A percentile compares a stretch with the other conserved stretches of the same genome.
phyloP scores from a whole-genome alignment of 53 echinoderm and acorn worm species.

The Stichopus horrens region DNA sequence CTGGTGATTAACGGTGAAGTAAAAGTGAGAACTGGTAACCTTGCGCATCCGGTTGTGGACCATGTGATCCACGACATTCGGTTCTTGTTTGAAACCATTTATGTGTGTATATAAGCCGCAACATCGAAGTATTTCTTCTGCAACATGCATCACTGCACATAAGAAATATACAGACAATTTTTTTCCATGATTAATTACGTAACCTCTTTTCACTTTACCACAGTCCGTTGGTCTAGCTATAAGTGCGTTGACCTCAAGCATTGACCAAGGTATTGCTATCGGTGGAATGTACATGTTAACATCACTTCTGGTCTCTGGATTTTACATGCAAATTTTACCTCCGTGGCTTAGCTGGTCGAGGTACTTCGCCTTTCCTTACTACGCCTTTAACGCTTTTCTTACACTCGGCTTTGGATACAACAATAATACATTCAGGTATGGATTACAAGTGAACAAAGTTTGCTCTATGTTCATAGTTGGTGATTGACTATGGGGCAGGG shows the following conservation, averaged over 20 bases:
- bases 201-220: no score
- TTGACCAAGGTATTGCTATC: slow-evolving; percentile 66
- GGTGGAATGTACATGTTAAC: slow-evolving; percentile 71
- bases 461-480: background rate
- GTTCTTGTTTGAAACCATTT: no score
- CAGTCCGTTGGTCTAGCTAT: slow-evolving; percentile 84
- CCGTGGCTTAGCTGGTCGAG: slow-evolving; percentile 71
- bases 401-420: slow-evolving; percentile 37
- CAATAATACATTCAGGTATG: slow-evolving; percentile 48
- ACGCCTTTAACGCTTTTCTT: slow-evolving; percentile 65
- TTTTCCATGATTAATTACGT: no score
- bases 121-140: no score
- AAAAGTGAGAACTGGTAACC: no score
- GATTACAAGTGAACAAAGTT: no score
- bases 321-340: slow-evolving; percentile 72
- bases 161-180: no score
- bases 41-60: no score
- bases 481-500: background rate
- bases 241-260: slow-evolving; percentile 61
- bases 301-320: slow-evolving; percentile 78
- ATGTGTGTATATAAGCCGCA: no score
- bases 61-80: no score
- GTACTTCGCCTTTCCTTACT: slow-evolving; percentile 71
- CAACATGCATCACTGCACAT: no score
- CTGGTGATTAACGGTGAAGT: no score